Evolutionary conservation across 2,888 invertebrate genomes (phyloP).

Genomic region (Achlya flavicornis): DNA sequence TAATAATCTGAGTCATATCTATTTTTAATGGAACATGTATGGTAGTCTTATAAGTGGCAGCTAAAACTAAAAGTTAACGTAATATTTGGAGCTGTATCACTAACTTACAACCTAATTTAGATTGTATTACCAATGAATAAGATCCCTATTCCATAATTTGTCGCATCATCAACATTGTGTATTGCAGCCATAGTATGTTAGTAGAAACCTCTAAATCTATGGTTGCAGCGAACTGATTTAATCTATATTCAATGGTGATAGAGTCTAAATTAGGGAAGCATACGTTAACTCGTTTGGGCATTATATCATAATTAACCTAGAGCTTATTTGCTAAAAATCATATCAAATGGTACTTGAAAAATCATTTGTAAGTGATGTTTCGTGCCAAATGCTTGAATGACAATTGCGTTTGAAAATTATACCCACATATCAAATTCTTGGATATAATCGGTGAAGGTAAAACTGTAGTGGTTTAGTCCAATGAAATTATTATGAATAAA

Average conservation of each 20-base stretch:
- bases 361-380: background rate
- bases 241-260: background rate
- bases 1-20: slow-evolving; percentile 6
- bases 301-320: background rate
- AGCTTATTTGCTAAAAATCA: background rate
- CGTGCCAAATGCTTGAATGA: background rate
- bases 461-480: background rate
- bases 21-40: slow-evolving; percentile 6
- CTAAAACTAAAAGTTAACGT: slow-evolving; percentile 1
- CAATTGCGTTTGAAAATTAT: background rate
- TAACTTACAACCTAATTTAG: background rate
- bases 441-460: background rate
- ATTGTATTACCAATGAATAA: background rate
- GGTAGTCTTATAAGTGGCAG: background rate
- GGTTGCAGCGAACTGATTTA: background rate
- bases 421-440: background rate
- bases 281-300: background rate
- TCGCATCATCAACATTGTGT: background rate
- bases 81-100: background rate
- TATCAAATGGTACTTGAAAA: background rate
- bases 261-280: background rate
- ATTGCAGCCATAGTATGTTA: too few relatives aligned
- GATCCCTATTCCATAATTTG: background rate
- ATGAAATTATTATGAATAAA: background rate
- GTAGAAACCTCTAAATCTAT: too few relatives aligned